Conservation (phyloP, 1,140 invertebrate species). For the Panagrolaimus sp. region DNA sequence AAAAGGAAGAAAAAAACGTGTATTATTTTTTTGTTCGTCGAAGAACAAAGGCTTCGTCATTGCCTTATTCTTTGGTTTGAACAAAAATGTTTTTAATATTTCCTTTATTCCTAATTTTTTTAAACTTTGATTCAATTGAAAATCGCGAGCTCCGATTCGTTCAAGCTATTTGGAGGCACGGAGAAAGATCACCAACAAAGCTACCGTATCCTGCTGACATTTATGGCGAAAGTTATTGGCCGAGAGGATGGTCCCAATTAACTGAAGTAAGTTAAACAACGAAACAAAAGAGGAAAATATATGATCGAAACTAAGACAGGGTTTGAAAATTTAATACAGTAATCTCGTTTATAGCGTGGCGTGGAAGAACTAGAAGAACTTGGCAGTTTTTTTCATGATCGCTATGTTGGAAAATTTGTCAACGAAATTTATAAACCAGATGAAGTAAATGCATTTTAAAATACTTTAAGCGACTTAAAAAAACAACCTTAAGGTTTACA, state of each 20-base stretch:
- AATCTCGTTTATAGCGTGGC: conserved; percentile 61
- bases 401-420: conserved; percentile 19
- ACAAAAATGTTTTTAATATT: neutral
- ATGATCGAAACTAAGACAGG: too few species aligned
- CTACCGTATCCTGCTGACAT: conserved; percentile 69
- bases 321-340: too few species aligned
- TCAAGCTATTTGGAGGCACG: conserved; percentile 65
- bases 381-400: conserved; percentile 22
- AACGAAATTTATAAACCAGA: conserved; percentile 13
- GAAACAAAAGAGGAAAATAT: too few species aligned
- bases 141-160: neutral
- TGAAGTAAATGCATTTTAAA: neutral
- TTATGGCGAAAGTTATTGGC: conserved; percentile 68
- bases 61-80: neutral
- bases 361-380: conserved; percentile 18
- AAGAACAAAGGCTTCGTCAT: too few species aligned
- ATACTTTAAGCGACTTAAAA: too few species aligned
- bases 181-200: conserved; percentile 69
- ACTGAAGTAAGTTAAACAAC: conserved; percentile 70
- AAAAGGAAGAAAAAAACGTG: too few species aligned
- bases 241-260: conserved; percentile 70
- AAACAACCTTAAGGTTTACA: conserved; percentile 19
- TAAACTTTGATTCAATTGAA: conserved; percentile 32
- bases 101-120: neutral
- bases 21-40: too few species aligned